Percentiles rank a stretch among this genome's conserved stretches.
Conservation (phyloP, 2,888 invertebrate species). For the Sinopyrophorus schimmeli region DNA sequence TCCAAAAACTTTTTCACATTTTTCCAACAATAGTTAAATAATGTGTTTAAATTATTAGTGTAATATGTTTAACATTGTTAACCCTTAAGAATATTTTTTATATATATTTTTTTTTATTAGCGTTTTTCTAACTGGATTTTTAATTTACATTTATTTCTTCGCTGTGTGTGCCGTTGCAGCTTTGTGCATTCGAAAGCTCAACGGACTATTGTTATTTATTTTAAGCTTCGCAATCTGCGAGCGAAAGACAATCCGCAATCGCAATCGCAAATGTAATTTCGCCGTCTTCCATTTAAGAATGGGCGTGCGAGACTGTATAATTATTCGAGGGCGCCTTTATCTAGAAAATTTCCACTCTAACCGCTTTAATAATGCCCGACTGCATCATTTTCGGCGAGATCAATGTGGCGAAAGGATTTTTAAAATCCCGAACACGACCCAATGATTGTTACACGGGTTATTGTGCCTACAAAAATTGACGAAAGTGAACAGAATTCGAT, state of each 20-base stretch:
- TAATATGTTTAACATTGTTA: too few species aligned
- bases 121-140: too few species aligned
- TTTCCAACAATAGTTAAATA: too few species aligned
- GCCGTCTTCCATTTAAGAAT: slow-evolving; percentile 3
- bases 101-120: too few species aligned
- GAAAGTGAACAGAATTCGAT: slow-evolving; percentile 26
- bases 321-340: slow-evolving; percentile 9
- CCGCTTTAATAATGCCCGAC: slow-evolving; percentile 13
- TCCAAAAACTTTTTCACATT: too few species aligned
- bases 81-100: too few species aligned
- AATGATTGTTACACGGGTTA: slow-evolving; percentile 22
- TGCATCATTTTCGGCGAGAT: slow-evolving; percentile 6
- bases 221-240: too few species aligned
- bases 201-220: too few species aligned
- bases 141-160: too few species aligned
- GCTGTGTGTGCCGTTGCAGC: too few species aligned
- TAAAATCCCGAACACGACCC: slow-evolving; percentile 14
- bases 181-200: too few species aligned
- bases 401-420: slow-evolving; percentile 14
- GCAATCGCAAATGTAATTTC: slow-evolving; percentile 7
- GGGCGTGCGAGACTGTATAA: slow-evolving; percentile 5
- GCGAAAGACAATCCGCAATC: slow-evolving; percentile 7
- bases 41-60: too few species aligned
- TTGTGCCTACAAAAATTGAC: slow-evolving; percentile 25
- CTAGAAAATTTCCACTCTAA: slow-evolving; percentile 17